Evolutionary conservation across 2,797 vertebrate genomes (phyloP).

Genomic region (Triplophysa bombifrons): DNA sequence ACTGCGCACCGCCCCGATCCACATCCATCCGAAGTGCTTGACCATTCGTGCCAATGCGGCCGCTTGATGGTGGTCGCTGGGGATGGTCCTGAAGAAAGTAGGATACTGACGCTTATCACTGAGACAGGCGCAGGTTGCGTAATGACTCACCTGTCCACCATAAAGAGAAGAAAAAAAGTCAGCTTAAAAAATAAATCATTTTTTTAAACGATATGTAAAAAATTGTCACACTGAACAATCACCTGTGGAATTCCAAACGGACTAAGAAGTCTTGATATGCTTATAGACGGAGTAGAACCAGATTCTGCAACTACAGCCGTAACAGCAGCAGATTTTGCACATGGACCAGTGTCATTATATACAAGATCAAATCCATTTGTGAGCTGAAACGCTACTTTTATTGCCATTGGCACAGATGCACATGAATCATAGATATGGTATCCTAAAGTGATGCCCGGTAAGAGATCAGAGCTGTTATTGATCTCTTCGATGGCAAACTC

Average conservation of each 20-base stretch:
- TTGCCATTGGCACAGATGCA: slow-evolving; percentile 40
- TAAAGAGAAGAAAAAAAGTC: background rate
- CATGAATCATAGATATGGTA: slow-evolving; percentile 52
- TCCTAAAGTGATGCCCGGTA: slow-evolving; percentile 45
- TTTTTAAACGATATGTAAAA: no score
- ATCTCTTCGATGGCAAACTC: slow-evolving; percentile 49
- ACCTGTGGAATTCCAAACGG: slow-evolving; percentile 70
- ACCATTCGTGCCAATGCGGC: slow-evolving; percentile 64
- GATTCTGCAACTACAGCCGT: slow-evolving; percentile 68
- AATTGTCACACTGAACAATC: background rate
- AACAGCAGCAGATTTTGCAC: slow-evolving; percentile 28
- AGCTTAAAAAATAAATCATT: no score
- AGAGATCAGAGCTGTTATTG: slow-evolving; percentile 46
- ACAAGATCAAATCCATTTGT: slow-evolving; percentile 22
- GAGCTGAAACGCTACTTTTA: slow-evolving; percentile 41
- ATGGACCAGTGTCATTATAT: slow-evolving; percentile 24
- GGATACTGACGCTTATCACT: slow-evolving; percentile 49
- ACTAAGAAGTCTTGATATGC: slow-evolving; percentile 65
- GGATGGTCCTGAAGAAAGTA: slow-evolving; percentile 60
- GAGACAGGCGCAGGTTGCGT: slow-evolving; percentile 44
- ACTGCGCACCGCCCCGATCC: slow-evolving; percentile 62
- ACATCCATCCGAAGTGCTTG: slow-evolving; percentile 74
- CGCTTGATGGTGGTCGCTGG: slow-evolving; percentile 73
- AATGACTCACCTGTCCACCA: slow-evolving; percentile 33
- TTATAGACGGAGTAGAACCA: slow-evolving; percentile 71